Conservation (phyloP, 2,888 invertebrate species). For the Psococerastis gibbosa region DNA sequence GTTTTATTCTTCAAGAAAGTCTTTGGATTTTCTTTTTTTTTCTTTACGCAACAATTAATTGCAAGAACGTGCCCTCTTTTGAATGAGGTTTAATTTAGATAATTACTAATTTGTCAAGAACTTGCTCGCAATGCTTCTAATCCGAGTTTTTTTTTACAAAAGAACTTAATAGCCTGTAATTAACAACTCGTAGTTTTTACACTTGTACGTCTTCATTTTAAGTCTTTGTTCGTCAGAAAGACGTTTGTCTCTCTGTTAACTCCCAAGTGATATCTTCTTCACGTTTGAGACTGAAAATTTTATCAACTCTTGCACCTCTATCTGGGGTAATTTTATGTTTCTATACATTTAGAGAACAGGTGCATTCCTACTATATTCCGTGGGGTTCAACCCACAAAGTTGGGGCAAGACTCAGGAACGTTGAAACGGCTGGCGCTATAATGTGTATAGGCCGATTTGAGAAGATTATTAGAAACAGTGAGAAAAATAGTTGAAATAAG, state of each 20-base stretch:
- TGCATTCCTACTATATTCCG: too few relatives aligned
- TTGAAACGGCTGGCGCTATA: too few relatives aligned
- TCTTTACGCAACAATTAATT: constrained; percentile 10
- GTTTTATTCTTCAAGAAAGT: too few relatives aligned
- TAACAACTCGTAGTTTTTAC: constrained; percentile 7
- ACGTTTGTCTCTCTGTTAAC: neutral
- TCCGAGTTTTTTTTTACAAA: constrained; percentile 6
- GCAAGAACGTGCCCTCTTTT: constrained; percentile 7
- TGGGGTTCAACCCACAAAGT: too few relatives aligned
- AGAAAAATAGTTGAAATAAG: too few relatives aligned
- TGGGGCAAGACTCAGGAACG: too few relatives aligned
- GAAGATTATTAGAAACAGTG: too few relatives aligned
- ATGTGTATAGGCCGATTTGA: too few relatives aligned
- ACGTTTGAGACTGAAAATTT: neutral
- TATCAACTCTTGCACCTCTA: neutral
- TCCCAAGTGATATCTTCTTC: neutral
- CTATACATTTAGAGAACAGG: too few relatives aligned
- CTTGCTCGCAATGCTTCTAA: constrained; percentile 5
- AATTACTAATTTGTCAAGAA: constrained; percentile 10
- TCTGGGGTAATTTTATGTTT: too few relatives aligned
- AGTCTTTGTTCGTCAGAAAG: neutral
- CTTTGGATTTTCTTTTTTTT: too few relatives aligned
- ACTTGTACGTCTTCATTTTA: constrained; percentile 4
- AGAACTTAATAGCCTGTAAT: constrained; percentile 7
- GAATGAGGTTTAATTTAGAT: constrained; percentile 10